phyloP scores from a whole-genome alignment of 2,797 vertebrate genomes.

The Harpagifer antarcticus region DNA sequence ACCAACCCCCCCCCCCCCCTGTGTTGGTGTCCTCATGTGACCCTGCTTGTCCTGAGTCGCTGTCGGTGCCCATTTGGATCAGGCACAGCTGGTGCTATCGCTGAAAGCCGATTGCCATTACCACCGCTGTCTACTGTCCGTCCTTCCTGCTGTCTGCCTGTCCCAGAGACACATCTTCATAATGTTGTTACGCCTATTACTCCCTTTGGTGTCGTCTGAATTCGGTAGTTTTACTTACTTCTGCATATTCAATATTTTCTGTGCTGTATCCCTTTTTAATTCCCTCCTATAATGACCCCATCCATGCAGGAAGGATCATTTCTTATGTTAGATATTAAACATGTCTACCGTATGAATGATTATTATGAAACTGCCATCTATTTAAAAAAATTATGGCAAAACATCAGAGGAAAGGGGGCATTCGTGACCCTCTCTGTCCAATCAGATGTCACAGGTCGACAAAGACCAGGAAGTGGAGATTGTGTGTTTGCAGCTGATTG shows the following conservation, averaged over 20 bases:
- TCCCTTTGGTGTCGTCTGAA: background rate
- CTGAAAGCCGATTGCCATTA: conserved; percentile 60
- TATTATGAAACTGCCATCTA: conserved; percentile 39
- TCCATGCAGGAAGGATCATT: conserved; percentile 10
- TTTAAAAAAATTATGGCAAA: conserved; percentile 38
- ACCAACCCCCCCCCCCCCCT: background rate
- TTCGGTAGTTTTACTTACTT: background rate
- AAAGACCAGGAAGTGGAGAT: conserved; percentile 62
- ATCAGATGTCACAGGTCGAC: conserved; percentile 57
- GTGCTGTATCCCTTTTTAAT: background rate
- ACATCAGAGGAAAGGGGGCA: conserved; percentile 27
- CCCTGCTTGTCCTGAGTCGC: conserved; percentile 65
- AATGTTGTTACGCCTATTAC: conserved; percentile 8
- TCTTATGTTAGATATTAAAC: too few species aligned
- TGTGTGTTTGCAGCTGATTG: conserved; percentile 57
- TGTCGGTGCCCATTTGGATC: conserved; percentile 61
- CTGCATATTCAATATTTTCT: conserved; percentile 6
- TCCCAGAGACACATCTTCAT: conserved; percentile 40
- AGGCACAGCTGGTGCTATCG: conserved; percentile 72
- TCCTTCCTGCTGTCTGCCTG: conserved; percentile 31
- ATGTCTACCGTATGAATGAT: background rate
- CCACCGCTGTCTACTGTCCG: conserved; percentile 36
- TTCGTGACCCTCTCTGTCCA: conserved; percentile 41
- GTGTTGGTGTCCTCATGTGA: conserved; percentile 73
- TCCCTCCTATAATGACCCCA: conserved; percentile 1